phyloP scores from a whole-genome alignment of 2,888 invertebrate species.

The Macrophya annulata region DNA sequence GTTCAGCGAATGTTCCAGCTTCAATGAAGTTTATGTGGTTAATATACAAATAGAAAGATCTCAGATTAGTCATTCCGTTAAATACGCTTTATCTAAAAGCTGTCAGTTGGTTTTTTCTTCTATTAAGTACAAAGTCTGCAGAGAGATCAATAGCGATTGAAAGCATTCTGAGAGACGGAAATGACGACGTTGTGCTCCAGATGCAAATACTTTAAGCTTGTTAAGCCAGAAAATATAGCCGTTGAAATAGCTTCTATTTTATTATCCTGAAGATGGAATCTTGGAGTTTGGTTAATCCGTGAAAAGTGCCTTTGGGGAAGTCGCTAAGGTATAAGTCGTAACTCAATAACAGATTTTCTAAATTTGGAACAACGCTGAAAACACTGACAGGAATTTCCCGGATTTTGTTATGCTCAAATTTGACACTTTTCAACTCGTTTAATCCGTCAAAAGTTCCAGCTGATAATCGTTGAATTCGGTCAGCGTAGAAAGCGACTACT shows the following conservation, averaged over 20 bases:
- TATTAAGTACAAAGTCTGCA: background rate
- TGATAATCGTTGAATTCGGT: slow-evolving; percentile 14
- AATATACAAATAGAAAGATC: background rate
- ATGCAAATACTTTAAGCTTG: background rate
- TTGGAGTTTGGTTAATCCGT: slow-evolving; percentile 13
- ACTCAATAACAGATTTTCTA: slow-evolving; percentile 17
- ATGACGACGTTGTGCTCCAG: slow-evolving; percentile 32
- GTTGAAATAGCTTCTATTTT: background rate
- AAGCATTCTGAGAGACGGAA: slow-evolving; percentile 18
- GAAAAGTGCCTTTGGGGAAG: slow-evolving; percentile 27
- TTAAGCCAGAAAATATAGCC: slow-evolving; percentile 17
- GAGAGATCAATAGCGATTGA: slow-evolving; percentile 15
- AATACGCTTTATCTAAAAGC: background rate
- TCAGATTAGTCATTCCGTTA: slow-evolving; percentile 2
- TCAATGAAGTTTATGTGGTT: slow-evolving; percentile 9
- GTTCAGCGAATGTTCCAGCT: background rate
- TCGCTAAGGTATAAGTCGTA: background rate
- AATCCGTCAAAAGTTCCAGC: slow-evolving; percentile 30
- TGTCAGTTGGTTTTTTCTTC: slow-evolving; percentile 27
- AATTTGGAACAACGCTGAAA: slow-evolving; percentile 28
- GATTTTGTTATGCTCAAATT: slow-evolving; percentile 31
- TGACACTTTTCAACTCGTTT: background rate
- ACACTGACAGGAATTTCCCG: background rate
- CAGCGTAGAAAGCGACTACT: background rate
- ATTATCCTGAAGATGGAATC: slow-evolving; percentile 22